Base-by-base conservation (phyloP, 2,797 vertebrate genomes). In the Novumbra hubbsi region DNA sequence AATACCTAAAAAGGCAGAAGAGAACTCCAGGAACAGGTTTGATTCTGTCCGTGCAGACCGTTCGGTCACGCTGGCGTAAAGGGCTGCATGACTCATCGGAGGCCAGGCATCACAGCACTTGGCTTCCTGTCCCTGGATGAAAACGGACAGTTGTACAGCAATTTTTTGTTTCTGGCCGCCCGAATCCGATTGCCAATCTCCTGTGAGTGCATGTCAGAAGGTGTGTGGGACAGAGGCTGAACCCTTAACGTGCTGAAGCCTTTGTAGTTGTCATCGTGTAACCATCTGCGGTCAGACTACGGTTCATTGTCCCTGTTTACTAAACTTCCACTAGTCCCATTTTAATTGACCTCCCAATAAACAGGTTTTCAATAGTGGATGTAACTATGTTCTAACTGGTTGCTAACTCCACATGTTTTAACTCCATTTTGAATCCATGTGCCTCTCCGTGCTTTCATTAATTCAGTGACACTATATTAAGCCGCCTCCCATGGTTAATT, bases 21-120 rank as follows among this genome's bases (percentile, higher is more conserved):
- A 91, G 92, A 93, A 82, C 72, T 82, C 70, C 90, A 94, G 94
- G 93, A 93, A 94, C 86, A 91, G 80, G 91, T 83, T 79, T 89
- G 70, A n/a, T 77, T 84, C 72, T 65, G 63, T 86, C 71, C 69
- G 50, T 71, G 80, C 86, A 81, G 84, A 82, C 85, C 80, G 78
- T 84, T 73, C 80, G 82, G 79, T 86, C 71, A 82, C 87, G 79
- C 66, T 84, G 87, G 88, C 85, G 34, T 71, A 92, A 91, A 93
- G 93, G 86, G 92, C 92, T 92, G 91, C 91, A 88, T 84, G 75
- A 73, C 64, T 81, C 75, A 79, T 70, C 78, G 65, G 41, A 83
- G 71, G 64, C 32, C 19, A 48, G 72, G 64, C 45, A 15, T 70
- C 69, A 67, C 38, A n/a, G 6, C 76, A 28, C 52, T 70, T 71